These are phyloP conservation scores for Eublepharis macularius DNA, from an alignment of 2,113 vertebrate species.

Conservation along the genomic window DNA sequence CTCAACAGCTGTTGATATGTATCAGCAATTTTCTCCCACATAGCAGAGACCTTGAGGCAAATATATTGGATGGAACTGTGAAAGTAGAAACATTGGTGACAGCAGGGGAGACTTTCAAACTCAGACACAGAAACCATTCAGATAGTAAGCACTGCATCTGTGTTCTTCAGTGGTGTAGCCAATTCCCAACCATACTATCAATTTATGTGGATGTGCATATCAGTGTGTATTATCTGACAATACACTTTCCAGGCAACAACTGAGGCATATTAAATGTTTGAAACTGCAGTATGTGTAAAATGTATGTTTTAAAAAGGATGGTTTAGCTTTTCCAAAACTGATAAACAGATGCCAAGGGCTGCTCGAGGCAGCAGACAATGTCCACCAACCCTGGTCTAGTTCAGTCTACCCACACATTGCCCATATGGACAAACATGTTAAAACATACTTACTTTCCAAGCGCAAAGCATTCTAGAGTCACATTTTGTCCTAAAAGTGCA, in stretches of 20 bases:
- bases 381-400: not conserved
- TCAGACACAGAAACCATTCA: not conserved
- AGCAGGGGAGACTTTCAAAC: not conserved
- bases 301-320: not conserved
- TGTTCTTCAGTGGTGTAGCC: not conserved
- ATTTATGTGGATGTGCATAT: not conserved
- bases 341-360: not conserved
- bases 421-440: not conserved
- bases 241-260: not conserved
- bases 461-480: conserved; percentile 96
- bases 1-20: not conserved
- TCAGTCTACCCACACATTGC: not conserved
- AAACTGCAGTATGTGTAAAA: not conserved
- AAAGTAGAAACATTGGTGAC: not conserved
- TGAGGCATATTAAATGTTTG: not conserved
- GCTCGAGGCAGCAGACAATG: not conserved
- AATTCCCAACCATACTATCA: not conserved
- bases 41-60: not conserved
- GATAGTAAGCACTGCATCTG: not conserved
- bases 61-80: not conserved
- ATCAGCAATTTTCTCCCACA: not conserved
- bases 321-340: not conserved
- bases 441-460: conserved; percentile 93
- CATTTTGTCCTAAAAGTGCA: conserved; percentile 88
- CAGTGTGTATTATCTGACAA: not conserved